Conservation (phyloP, 2,888 invertebrate genomes). For the Boloria euphrosyne region DNA sequence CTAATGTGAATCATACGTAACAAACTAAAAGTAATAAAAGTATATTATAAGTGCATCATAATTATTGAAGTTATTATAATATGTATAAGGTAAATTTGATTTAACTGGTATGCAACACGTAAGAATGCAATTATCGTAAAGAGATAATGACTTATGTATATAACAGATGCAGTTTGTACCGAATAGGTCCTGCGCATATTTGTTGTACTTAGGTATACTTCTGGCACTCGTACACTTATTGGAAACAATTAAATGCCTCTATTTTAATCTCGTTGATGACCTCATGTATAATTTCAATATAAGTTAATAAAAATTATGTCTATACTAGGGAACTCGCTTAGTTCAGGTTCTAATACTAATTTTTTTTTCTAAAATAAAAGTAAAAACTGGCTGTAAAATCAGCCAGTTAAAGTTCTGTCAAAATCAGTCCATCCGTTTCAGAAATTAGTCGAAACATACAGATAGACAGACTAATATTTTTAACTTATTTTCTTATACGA, state of each 20-base stretch:
- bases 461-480: too few species aligned
- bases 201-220: neutral
- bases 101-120: neutral
- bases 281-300: slow-evolving; percentile 24
- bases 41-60: too few species aligned
- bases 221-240: neutral
- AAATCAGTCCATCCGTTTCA: too few species aligned
- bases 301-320: slow-evolving; percentile 26
- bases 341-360: too few species aligned
- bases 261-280: slow-evolving; percentile 24
- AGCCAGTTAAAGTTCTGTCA: too few species aligned
- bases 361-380: too few species aligned
- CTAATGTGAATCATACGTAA: too few species aligned
- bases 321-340: slow-evolving; percentile 20
- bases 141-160: neutral
- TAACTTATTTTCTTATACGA: too few species aligned
- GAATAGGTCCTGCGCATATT: slow-evolving; percentile 4
- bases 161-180: neutral
- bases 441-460: too few species aligned
- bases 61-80: neutral
- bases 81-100: neutral
- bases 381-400: too few species aligned
- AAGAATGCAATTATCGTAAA: neutral
- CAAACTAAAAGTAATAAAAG: too few species aligned
- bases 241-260: slow-evolving; percentile 9